Percentiles rank a stretch among this genome's conserved stretches.
phyloP scores from a whole-genome alignment of 1,140 invertebrate species.

The Pogonomyrmex barbatus region DNA sequence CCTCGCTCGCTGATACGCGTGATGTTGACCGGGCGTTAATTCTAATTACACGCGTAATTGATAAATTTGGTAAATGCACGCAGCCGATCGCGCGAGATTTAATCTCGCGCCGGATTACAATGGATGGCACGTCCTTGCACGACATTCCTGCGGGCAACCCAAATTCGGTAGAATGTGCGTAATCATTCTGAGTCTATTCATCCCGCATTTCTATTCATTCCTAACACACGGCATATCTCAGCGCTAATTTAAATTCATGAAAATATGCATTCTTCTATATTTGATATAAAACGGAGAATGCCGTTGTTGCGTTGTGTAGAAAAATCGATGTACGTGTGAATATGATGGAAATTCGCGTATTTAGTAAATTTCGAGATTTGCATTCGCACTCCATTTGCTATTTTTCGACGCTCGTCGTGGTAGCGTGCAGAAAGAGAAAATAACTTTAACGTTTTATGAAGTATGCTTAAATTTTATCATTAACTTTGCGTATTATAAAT shows the following conservation, averaged over 20 bases:
- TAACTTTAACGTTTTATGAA: slow-evolving; percentile 5
- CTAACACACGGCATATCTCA: neutral
- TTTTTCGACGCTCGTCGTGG: neutral
- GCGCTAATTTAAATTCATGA: neutral
- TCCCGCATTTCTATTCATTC: slow-evolving; percentile 6
- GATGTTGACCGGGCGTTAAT: slow-evolving; percentile 40
- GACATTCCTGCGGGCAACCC: slow-evolving; percentile 35
- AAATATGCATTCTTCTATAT: slow-evolving; percentile 29
- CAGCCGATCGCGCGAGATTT: slow-evolving; percentile 37
- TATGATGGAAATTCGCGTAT: slow-evolving; percentile 18
- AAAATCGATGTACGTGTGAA: slow-evolving; percentile 16
- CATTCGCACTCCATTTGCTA: neutral
- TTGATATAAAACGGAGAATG: neutral
- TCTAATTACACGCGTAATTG: slow-evolving; percentile 49
- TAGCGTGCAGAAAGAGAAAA: neutral
- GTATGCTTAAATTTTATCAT: neutral
- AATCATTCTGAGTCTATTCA: slow-evolving; percentile 46
- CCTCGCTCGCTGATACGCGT: neutral
- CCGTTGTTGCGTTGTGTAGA: neutral
- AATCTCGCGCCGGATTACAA: slow-evolving; percentile 41
- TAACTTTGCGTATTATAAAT: slow-evolving; percentile 27
- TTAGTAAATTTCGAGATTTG: slow-evolving; percentile 41
- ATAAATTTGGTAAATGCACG: slow-evolving; percentile 35
- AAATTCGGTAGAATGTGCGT: slow-evolving; percentile 28
- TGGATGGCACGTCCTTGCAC: neutral